Conservation (phyloP, 2,113 vertebrate species). For the Nycticebus coucang region DNA sequence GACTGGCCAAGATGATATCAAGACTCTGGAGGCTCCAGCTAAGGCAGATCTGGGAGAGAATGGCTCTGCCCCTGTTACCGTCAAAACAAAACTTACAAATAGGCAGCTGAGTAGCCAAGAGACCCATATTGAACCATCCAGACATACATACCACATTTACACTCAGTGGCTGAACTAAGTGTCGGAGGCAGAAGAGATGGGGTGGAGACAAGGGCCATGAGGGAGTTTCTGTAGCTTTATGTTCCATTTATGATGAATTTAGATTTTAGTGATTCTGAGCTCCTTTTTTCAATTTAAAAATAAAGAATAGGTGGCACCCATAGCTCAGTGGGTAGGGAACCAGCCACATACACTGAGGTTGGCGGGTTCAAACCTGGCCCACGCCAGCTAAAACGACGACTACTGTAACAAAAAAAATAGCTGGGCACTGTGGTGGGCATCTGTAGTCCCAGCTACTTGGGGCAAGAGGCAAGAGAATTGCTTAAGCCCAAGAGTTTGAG, state of each 20-base stretch:
- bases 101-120: accelerated
- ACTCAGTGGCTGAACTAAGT: not conserved
- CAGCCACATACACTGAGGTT: no score
- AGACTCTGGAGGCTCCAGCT: not conserved
- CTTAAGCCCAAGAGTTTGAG: no score
- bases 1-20: not conserved
- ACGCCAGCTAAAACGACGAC: no score
- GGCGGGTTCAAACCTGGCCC: no score
- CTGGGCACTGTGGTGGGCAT: no score
- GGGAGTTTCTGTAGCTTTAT: not conserved
- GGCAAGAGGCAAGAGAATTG: no score
- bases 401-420: no score
- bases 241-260: not conserved
- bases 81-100: not conserved
- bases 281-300: conserved; percentile 44
- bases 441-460: no score
- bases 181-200: not conserved
- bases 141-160: not conserved
- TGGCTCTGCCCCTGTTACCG: not conserved
- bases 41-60: not conserved
- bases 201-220: not conserved
- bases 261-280: not conserved
- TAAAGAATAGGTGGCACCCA: not conserved
- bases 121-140: not conserved
- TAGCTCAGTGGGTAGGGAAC: no score